A percentile compares a stretch with the other conserved stretches of the same genome.
Conservation (phyloP, 1,140 invertebrate genomes). For the Drosophila ambigua region DNA sequence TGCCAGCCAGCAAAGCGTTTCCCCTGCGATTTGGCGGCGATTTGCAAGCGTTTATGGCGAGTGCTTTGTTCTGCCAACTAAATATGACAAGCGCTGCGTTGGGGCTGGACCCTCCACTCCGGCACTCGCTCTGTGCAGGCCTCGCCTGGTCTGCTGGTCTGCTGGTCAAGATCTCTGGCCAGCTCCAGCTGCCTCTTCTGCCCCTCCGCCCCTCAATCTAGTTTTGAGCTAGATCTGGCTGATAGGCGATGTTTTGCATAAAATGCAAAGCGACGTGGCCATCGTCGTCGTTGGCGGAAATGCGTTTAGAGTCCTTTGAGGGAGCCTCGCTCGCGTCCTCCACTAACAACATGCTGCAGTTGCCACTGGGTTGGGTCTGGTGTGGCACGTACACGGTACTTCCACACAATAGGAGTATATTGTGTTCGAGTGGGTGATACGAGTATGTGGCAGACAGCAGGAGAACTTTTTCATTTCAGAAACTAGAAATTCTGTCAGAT, state of each 20-base stretch:
- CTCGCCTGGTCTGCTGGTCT: too few relatives aligned
- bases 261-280: conserved; percentile 48
- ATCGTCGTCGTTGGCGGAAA: conserved; percentile 60
- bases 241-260: conserved; percentile 73
- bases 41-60: conserved; percentile 72
- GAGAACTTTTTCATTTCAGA: too few relatives aligned
- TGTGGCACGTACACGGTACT: too few relatives aligned
- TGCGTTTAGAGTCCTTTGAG: conserved; percentile 74
- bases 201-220: conserved; percentile 1
- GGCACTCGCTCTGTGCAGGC: background rate
- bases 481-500: too few relatives aligned
- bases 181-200: background rate
- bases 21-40: conserved; percentile 56
- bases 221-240: conserved; percentile 36
- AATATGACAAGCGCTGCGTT: conserved; percentile 68
- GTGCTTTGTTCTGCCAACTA: conserved; percentile 75
- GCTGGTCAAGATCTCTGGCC: conserved; percentile 4
- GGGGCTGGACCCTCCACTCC: conserved; percentile 26
- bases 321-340: conserved; percentile 9
- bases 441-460: too few relatives aligned
- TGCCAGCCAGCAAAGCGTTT: conserved; percentile 42
- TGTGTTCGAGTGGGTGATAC: too few relatives aligned
- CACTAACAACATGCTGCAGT: conserved; percentile 39
- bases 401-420: too few relatives aligned
- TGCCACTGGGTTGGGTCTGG: conserved; percentile 27